Evolutionary conservation across 2,888 invertebrate species (phyloP), one percentile per base, ranked within the genome.

Genomic region (Julus scandinavius): DNA sequence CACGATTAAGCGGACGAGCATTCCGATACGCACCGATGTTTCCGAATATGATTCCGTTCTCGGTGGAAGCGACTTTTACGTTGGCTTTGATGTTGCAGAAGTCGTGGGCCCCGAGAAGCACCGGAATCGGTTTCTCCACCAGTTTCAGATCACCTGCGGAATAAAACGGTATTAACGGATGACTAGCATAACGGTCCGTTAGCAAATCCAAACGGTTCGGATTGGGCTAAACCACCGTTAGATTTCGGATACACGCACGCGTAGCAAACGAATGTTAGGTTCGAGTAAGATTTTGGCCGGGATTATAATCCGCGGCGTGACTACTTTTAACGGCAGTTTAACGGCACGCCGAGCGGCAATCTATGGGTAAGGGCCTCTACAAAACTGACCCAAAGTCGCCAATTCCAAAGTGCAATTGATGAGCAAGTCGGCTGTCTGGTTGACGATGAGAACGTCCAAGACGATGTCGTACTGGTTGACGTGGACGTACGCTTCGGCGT

Each of bases 401-500:
- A 99, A 93, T 93, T 99, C 99, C 90, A 99, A 94, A 0, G 98
- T 98, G 92, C 99, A 97, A 93, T 99, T 99, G 93, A 99, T 99
- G 89, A 99, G 94, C 0, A 99, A 99, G 92, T 99, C 99, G 90
- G 95, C 95, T 17, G 99, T 99, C 94, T 99, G 99, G 93, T 99
- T 99, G 49, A 99, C 98, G 90, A 99, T 96, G 45, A 99, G 94
- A 80, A 99, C 99, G 93, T 99, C 99, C 84, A 99, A 94, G 85
- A 99, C 99, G 91, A 99, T 99, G 92, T 99, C 99, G 93, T 98
- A 99, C 92, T 98, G 98, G 93, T 98, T 98, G 90, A 99, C 99
- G 92, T 99, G 96, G 1, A 99, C 99, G 92, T 99, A 97, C n/a
- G 99, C 99, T 93, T 99, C 99, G 0, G 99, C 98, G 93, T 99